Conservation (phyloP, 2,113 vertebrate species). For the Solenodon paradoxus region DNA sequence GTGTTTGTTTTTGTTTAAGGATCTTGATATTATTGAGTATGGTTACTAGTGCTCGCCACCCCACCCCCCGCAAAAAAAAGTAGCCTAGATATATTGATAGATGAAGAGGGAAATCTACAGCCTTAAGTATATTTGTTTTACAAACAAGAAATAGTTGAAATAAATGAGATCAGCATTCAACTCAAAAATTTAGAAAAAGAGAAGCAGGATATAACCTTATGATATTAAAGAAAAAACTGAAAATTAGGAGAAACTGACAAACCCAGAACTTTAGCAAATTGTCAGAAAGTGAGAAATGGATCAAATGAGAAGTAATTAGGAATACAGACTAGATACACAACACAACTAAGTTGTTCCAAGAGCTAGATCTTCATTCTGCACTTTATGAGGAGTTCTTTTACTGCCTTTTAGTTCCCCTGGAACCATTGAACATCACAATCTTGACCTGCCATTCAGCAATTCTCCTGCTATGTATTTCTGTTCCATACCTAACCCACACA, state of each 20-base stretch:
- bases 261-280: not conserved
- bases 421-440: no score
- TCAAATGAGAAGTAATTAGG: not conserved
- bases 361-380: not conserved
- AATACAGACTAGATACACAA: not conserved
- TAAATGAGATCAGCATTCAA: not conserved
- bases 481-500: not conserved
- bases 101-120: not conserved
- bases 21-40: not conserved
- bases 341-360: not conserved
- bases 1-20: slow-evolving; percentile 7
- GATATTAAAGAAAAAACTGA: not conserved
- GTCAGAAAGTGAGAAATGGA: not conserved
- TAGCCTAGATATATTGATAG: not conserved
- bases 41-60: no score
- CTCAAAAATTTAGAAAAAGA: not conserved
- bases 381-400: not conserved
- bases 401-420: not conserved
- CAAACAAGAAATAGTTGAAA: not conserved
- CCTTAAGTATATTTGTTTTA: not conserved
- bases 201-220: not conserved
- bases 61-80: not conserved
- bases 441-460: not conserved
- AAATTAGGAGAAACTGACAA: not conserved
- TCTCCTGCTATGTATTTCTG: rapidly evolving